Evolutionary conservation across 2,888 invertebrate species (phyloP), one percentile per base, ranked within the genome.

Genomic region (Alviniconcha strummeri): DNA sequence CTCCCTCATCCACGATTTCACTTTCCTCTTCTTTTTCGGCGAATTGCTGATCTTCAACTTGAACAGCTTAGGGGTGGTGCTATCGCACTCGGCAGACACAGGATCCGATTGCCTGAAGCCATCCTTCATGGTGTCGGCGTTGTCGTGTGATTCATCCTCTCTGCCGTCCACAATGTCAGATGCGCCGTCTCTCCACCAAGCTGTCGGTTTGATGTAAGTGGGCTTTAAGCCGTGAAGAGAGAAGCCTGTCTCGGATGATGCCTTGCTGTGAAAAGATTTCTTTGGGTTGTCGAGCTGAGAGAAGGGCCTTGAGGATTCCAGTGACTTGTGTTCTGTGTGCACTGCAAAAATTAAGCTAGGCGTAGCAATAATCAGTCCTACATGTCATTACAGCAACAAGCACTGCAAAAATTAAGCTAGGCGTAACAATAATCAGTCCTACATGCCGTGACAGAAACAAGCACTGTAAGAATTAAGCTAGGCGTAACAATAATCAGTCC

Each of bases 1-100:
- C 52, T 52, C 5, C 57, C 9, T 57, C n/a, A 52, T 64, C 60
- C 60, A 60, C 13, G 60, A 60, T 13, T 60, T 60, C 64, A 36
- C 64, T n/a, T 69, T 69, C 69, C 17, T 69, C 69, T n/a, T 69
- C 69, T 69, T 69, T 57, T 64, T 78, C 7, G 64, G 7, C 3
- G 64, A 5, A 6, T 3, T 15, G 52, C 64, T 52, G 64, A 78
- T 78, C 36, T 36, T 64, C 36, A 78, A 52, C 64, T 78, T 57
- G 15, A 60, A 78, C 78, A 78, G 15, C 36, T n/a, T 13, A 5
- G 78, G 78, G 11, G 78, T 78, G 78, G 78, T 78, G 52, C 78
- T 78, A 60, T 78, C 78, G n/a, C 78, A 78, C 64, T 78, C 78
- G 7, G 52, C 36, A n/a, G 69, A 69, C n/a, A 69, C 7, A 13